Evolutionary conservation across 2,797 vertebrate species (phyloP).

Genomic region (Coracias cyanogaster): DNA sequence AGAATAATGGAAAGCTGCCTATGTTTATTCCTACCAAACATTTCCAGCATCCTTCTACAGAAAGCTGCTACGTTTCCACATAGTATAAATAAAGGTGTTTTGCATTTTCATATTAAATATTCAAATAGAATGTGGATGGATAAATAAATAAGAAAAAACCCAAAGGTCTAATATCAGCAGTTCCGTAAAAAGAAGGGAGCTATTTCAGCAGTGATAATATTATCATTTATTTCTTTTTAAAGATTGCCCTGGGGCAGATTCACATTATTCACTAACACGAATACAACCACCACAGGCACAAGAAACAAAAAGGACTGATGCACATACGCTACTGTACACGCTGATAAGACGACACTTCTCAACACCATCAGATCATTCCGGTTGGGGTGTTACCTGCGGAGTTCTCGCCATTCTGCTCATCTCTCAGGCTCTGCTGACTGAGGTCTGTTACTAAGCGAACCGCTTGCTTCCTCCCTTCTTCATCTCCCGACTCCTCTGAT

Average conservation of each 20-base stretch:
- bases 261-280: accelerated
- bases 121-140: accelerated
- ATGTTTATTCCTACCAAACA: neutral
- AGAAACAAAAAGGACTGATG: neutral
- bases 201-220: accelerated
- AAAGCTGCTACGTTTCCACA: neutral
- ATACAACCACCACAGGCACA: neutral
- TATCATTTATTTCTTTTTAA: accelerated
- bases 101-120: too few species aligned
- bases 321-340: accelerated
- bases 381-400: constrained; percentile 67
- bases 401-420: constrained; percentile 73
- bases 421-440: constrained; percentile 81
- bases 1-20: neutral
- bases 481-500: constrained; percentile 96
- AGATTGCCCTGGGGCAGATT: accelerated
- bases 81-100: accelerated
- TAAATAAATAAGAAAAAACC: neutral
- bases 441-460: constrained; percentile 86
- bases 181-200: neutral
- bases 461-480: constrained; percentile 90
- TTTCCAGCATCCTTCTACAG: neutral
- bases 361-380: accelerated
- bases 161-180: accelerated
- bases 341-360: neutral